A percentile compares a stretch with the other conserved stretches of the same genome.
These are phyloP conservation scores for Peucedramus taeniatus DNA, from an alignment of 2,113 vertebrate species.

Conservation along the genomic window DNA sequence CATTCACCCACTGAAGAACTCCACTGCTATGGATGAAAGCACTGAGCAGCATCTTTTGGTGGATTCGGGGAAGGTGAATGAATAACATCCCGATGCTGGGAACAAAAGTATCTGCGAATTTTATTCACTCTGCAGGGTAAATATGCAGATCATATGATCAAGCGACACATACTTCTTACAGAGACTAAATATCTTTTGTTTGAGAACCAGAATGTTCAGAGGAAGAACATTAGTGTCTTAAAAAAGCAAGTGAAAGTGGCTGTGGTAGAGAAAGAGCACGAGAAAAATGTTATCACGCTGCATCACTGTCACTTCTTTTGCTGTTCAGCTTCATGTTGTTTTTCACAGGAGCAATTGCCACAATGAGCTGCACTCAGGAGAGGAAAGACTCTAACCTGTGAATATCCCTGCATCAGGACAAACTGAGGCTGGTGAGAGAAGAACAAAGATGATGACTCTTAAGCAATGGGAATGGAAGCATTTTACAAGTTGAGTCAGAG, in stretches of 20 bases:
- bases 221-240: neutral
- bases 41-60: neutral
- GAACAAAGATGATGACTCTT: neutral
- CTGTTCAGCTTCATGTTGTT: neutral
- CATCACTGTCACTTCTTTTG: neutral
- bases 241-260: neutral
- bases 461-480: neutral
- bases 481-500: neutral
- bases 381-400: neutral
- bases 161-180: neutral
- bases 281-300: neutral
- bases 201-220: neutral
- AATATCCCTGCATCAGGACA: neutral
- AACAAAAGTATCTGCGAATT: neutral
- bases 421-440: neutral
- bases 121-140: neutral
- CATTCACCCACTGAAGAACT: neutral
- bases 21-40: neutral
- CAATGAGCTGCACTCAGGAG: neutral
- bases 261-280: neutral
- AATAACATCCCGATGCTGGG: neutral
- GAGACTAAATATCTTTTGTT: neutral
- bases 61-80: neutral
- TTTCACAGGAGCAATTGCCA: rapidly evolving
- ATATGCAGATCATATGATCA: neutral